Base-by-base conservation (phyloP, 1,140 invertebrate genomes). In the Condylostylus longicornis region DNA sequence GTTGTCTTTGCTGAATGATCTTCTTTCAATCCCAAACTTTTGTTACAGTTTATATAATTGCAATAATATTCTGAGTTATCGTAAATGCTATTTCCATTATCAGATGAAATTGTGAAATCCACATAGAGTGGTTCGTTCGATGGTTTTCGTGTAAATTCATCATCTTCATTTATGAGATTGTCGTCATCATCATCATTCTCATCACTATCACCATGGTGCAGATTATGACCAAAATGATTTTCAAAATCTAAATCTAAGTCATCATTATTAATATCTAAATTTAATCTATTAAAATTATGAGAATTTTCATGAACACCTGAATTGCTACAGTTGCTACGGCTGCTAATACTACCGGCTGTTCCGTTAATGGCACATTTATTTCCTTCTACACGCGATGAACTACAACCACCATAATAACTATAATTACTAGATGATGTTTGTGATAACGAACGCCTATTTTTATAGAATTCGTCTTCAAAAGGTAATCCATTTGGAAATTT, bases 401-500 rank as follows among this genome's bases (percentile, higher is more conserved):
- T 25, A 25, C 7, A 53, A 40, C 52, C 47, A 31, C 38, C 38
- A 30, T 58, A 58, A 43, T 56, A 53, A 48, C 53, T 56, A 12
- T 58, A 58, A 30, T 58, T 58, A 41, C 55, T 58, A 2, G 54
- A 57, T 13, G 29, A 31, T 27, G 55, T 58, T 29, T 58, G 55
- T 31, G 56, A 59, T 17, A 52, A 57, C 37, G 56, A 59, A 35
- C 53, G 51, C 18, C 37, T 22, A 3, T 37, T 19, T 43, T 53
- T 45, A 48, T 61, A 61, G 18, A 60, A 61, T 42, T 61, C 58
- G 35, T 61, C 51, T 37, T 61, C 58, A 31, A 61, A 61, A 25
- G 58, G 58, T 35, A 61, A 28, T 12, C 58, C 58, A 22, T 58
- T 52, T 2, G 58, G 58, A 22, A 53, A 61, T 38, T 61, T 61